These are phyloP conservation scores for Eublepharis macularius DNA, from an alignment of 2,113 vertebrate species.

Conservation along the genomic window DNA sequence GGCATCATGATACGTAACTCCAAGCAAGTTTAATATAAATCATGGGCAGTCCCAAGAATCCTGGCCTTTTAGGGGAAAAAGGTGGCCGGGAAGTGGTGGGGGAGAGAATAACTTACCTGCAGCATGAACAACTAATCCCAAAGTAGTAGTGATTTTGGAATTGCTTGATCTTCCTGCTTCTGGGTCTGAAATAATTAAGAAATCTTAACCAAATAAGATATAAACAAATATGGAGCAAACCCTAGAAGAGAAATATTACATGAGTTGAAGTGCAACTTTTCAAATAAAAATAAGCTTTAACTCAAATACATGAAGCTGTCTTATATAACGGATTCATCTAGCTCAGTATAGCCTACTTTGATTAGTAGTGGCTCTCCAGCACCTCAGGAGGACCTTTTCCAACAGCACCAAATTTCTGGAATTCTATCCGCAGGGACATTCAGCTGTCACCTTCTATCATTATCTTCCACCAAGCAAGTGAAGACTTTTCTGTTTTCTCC, in stretches of 20 bases:
- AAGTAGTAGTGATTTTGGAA: slow-evolving; percentile 96
- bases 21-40: neutral
- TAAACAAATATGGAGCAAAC: slow-evolving; percentile 19
- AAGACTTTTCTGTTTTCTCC: no score
- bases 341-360: no score
- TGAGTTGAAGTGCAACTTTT: neutral
- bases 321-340: no score
- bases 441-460: no score
- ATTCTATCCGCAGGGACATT: no score
- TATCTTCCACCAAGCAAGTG: no score
- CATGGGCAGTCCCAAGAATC: neutral
- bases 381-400: no score
- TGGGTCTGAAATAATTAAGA: slow-evolving; percentile 81
- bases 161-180: slow-evolving; percentile 86
- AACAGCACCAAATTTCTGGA: no score
- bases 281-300: neutral
- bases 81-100: no score
- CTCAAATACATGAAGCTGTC: no score
- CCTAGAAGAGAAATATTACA: neutral
- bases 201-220: slow-evolving; percentile 27
- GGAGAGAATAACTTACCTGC: slow-evolving; percentile 80
- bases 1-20: neutral
- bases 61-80: neutral
- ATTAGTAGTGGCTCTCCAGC: no score
- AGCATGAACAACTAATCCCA: slow-evolving; percentile 96